Conservation (phyloP, 1,140 invertebrate species). For the Drosophila willistoni region DNA sequence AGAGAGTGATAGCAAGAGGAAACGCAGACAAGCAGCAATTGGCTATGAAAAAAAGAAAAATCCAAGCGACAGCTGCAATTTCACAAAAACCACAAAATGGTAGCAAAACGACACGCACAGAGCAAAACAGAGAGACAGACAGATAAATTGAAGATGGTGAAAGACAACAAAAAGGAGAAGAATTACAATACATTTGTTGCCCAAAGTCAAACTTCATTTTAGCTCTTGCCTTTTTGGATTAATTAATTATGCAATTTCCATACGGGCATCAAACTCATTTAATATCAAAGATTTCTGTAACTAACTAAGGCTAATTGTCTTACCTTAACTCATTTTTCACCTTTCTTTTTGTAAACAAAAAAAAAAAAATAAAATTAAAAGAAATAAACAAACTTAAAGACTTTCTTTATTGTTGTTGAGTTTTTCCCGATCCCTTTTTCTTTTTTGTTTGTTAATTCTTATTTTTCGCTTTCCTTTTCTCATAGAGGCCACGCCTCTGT, state of each 20-base stretch:
- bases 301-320: no score
- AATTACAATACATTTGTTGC: slow-evolving; percentile 4
- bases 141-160: not conserved
- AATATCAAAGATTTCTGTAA: no score
- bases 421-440: not conserved
- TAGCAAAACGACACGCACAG: not conserved
- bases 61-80: slow-evolving; percentile 24
- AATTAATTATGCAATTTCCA: slow-evolving; percentile 9
- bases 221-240: not conserved
- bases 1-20: not conserved
- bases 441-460: not conserved
- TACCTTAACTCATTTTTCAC: no score
- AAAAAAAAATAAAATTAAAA: not conserved
- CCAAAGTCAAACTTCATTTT: not conserved
- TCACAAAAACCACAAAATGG: slow-evolving; percentile 15
- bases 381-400: not conserved
- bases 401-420: not conserved
- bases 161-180: not conserved
- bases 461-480: not conserved
- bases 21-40: slow-evolving; percentile 13
- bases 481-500: not conserved
- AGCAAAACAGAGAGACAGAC: not conserved
- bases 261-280: no score
- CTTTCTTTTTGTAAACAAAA: not conserved
- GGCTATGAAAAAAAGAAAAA: slow-evolving; percentile 26